A percentile compares a stretch with the other conserved stretches of the same genome.
Conservation (phyloP, 2,113 vertebrate genomes). For the Passer domesticus region DNA sequence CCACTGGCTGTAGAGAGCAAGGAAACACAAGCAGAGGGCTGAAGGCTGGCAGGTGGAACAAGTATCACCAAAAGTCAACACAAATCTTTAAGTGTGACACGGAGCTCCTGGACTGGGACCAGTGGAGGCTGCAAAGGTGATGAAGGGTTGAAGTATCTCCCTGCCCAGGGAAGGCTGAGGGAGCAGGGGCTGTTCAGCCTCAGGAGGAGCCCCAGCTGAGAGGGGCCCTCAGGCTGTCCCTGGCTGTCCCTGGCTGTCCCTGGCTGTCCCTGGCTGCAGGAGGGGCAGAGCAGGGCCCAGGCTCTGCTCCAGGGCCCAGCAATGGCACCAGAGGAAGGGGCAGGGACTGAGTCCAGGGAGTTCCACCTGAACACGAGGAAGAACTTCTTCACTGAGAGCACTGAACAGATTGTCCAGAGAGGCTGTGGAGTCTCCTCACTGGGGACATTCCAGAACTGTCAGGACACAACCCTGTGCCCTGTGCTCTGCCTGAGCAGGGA, state of each 20-base stretch:
- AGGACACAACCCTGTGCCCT: background rate
- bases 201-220: background rate
- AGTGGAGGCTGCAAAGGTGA: background rate
- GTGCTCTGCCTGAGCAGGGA: background rate
- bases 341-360: no score
- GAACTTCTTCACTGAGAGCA: no score
- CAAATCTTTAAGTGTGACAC: no score
- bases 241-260: rapidly evolving
- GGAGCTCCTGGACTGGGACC: rapidly evolving
- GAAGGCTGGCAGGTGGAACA: background rate
- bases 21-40: background rate
- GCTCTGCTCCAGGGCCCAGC: background rate
- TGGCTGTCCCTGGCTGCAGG: background rate
- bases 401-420: no score
- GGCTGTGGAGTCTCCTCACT: background rate
- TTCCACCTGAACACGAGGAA: no score
- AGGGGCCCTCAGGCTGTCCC: background rate
- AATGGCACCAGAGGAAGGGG: no score
- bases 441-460: background rate
- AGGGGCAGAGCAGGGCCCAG: background rate
- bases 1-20: background rate
- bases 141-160: background rate
- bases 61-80: background rate
- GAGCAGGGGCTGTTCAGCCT: background rate
- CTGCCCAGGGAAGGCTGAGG: background rate